Percentiles rank a stretch among this genome's conserved stretches.
Evolutionary conservation across 2,888 invertebrate species (phyloP).

Genomic region (Nomada ferruginata): DNA sequence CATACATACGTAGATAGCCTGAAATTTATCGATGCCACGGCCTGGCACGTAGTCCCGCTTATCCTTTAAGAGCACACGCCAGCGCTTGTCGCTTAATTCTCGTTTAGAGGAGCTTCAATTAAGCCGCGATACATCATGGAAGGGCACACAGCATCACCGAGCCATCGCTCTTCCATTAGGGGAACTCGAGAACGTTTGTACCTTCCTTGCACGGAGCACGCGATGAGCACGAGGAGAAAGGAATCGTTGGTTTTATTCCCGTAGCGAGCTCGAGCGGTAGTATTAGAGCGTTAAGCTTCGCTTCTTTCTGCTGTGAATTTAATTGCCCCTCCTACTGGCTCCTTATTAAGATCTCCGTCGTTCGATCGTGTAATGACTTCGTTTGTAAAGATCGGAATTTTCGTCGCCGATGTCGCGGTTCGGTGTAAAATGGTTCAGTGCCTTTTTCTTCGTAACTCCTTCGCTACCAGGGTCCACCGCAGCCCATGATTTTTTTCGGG

Average conservation of each 20-base stretch:
- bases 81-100: slow-evolving; percentile 59
- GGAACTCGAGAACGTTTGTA: background rate
- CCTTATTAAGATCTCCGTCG: background rate
- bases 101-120: slow-evolving; percentile 60
- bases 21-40: slow-evolving; percentile 72
- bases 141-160: background rate
- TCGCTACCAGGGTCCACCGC: too few species aligned
- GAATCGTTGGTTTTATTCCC: background rate
- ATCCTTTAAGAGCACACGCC: slow-evolving; percentile 46
- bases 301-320: background rate
- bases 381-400: too few species aligned
- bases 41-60: slow-evolving; percentile 53
- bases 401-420: too few species aligned
- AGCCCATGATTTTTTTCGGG: too few species aligned
- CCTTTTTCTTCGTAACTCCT: background rate
- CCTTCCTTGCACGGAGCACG: background rate
- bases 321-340: background rate
- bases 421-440: background rate
- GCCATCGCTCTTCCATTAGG: slow-evolving; percentile 38
- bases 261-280: background rate
- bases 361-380: too few species aligned
- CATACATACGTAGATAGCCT: slow-evolving; percentile 60
- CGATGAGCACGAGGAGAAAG: background rate
- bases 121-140: slow-evolving; percentile 52
- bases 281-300: background rate